Evolutionary conservation across 37 sponge, comb jelly and placozoan genomes (phyloP), one percentile per base, ranked within the genome.

Genomic region (Ephydatia muelleri): DNA sequence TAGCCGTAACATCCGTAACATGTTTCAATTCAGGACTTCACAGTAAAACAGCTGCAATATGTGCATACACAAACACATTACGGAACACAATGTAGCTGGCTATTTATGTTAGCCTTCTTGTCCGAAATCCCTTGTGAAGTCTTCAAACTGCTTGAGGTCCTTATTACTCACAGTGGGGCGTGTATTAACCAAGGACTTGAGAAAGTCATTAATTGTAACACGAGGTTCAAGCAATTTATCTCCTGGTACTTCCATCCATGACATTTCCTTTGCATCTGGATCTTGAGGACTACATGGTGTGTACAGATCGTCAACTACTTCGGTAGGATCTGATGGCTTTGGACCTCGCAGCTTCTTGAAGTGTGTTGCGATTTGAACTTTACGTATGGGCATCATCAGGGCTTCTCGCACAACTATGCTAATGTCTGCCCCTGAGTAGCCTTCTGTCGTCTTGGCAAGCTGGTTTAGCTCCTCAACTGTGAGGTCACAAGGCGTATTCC

Each of bases 351-450:
- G 91, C 65, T 64, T 72, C 80, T 95, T 97, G 76, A 97, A 99
- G 79, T 99, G 97, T 9, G 99, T 99, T 0, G 99, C 96, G 21
- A 67, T 91, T 68, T 99, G 99, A 1, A 99, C 96, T 73, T 92
- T 97, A 12, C 99, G 86, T 6, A 99, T 90, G 0, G 99, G 99
- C 83, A 92, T 88, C 99, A 99, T 99, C 36, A 99, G 88, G 30
- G 99, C 99, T 65, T 97, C 99, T 9, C 96, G 49, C 9, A 97
- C 96, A 16, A 95, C 88, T 47, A 99, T 92, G 67, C 94, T 89
- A 72, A 99, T 91, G 77, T 99, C 99, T 32, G 99, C 94, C 28
- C 99, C 99, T 37, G 97, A 95, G 85, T 95, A 99, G 12, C 96
- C 97, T 5, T 97, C 97, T 26, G 94, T 93, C 77, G 71, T 81